Evolutionary conservation across 2,888 invertebrate genomes (phyloP), one percentile per base, ranked within the genome.

Genomic region (Achlya flavicornis): DNA sequence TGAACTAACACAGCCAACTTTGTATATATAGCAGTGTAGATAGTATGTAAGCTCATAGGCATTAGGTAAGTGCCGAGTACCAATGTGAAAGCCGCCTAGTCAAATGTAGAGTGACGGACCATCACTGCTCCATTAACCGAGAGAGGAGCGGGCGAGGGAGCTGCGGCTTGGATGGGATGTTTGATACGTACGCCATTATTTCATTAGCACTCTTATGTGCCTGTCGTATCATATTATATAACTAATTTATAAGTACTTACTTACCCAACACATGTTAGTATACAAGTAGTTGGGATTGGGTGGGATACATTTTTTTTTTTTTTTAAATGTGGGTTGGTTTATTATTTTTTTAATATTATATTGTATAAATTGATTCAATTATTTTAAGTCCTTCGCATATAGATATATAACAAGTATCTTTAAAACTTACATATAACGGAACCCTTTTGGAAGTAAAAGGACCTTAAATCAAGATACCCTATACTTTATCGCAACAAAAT

Each of bases 21-120:
- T 53, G 53, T 53, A 53, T 5, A 11, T 38, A 38, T 41, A 41
- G 10, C 19, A 48, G 16, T 53, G 53, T 53, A 53, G 53, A 19
- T 19, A 53, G 53, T 53, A 10, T 53, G 53, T 81, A 83, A 79
- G 81, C 75, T 77, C 79, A 77, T 76, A 76, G 78, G 81, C 83
- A 85, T 89, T 88, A 82, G 81, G 80, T 80, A 82, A 84, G 83
- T 81, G 79, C 75, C 75, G 83, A 87, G 87, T 53, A 10, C 53
- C 84, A 83, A 83, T 85, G 89, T 89, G 89, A 91, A 90, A 90
- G 91, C 91, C 86, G 86, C 83, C 91, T 87, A 91, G 91, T 92
- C 91, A 91, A 92, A 92, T 92, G 88, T 90, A 84, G 88, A 92
- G 89, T 92, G 93, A 92, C 91, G 89, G 90, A 89, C 90, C 91